Evolutionary conservation across 2,888 invertebrate genomes (phyloP).

Genomic region (Cybosia mesomella): DNA sequence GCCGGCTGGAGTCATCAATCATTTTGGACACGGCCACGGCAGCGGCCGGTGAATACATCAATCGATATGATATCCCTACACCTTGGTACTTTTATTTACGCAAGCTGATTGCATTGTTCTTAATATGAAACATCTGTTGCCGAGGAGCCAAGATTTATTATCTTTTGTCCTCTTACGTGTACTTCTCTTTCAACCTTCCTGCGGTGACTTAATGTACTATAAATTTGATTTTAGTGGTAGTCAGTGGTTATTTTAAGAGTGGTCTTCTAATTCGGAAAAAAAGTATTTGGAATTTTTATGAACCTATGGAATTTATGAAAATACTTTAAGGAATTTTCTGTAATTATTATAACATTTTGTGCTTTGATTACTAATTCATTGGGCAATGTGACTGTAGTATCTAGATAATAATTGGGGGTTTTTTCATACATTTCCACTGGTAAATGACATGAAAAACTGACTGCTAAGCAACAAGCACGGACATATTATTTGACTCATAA

Average conservation of each 20-base stretch:
- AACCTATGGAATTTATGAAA: too few species aligned
- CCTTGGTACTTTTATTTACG: conserved; percentile 34
- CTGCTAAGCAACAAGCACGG: neutral
- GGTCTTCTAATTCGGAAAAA: too few species aligned
- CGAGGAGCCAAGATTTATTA: neutral
- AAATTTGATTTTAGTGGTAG: too few species aligned
- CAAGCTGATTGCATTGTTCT: conserved; percentile 1
- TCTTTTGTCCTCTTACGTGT: neutral
- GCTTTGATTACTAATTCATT: too few species aligned
- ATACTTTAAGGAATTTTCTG: too few species aligned
- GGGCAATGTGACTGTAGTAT: too few species aligned
- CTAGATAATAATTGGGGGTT: too few species aligned
- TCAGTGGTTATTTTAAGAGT: too few species aligned
- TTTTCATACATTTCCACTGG: too few species aligned
- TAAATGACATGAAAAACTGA: neutral
- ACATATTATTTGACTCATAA: neutral
- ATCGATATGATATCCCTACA: conserved; percentile 42
- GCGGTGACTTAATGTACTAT: neutral
- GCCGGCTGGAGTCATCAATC: conserved; percentile 48
- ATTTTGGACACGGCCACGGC: conserved; percentile 35
- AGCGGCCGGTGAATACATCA: conserved; percentile 42
- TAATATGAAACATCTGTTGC: conserved; percentile 1
- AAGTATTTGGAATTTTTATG: too few species aligned
- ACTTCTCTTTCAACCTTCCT: neutral
- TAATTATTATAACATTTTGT: too few species aligned